Base-by-base conservation (phyloP, 2,888 invertebrate genomes). In the Nemotelus pantherinus region DNA sequence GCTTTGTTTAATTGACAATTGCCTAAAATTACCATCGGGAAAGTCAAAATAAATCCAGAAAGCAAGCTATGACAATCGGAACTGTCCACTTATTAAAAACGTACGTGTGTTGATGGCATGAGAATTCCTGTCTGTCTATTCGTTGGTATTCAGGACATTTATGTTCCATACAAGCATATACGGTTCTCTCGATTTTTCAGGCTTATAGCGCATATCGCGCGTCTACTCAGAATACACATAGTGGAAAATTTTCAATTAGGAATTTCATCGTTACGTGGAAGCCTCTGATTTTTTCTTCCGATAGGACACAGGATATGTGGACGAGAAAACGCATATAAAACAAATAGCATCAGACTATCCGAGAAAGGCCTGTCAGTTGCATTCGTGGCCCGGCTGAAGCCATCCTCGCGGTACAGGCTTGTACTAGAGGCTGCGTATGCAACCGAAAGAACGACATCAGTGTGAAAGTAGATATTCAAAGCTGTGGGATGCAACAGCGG, bases 241-340 rank as follows among this genome's bases (percentile, higher is more conserved):
- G 74, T 74, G 76, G 70, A 70, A 77, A 77, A 77, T 77, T 68
- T 77, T 77, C 77, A 77, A 77, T 77, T 77, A 77, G 70, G 70
- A 70, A 70, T 77, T 77, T 70, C 64, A 68, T 67, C 58, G 45
- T 67, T 58, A 77, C 68, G 77, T 70, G 70, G 71, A 77, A 77
- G 71, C 60, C 77, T 70, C 65, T 67, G 65, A 60, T 77, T 77
- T 77, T 77, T 68, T 77, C 68, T 68, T 74, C 48, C 63, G 74
- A 74, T 74, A 74, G 60, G 67, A 68, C 68, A 70, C 39, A 64
- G 75, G 55, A 67, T 65, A 67, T 77, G 63, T 77, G 77, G 58
- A 64, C 41, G 44, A 70, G 70, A 70, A 77, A 77, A 77, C 60
- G 77, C 77, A 60, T 70, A 70, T 77, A 77, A 77, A 77, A 77